Evolutionary conservation across 2,797 vertebrate genomes (phyloP), one percentile per base, ranked within the genome.

Genomic region (Gouania willdenowi): DNA sequence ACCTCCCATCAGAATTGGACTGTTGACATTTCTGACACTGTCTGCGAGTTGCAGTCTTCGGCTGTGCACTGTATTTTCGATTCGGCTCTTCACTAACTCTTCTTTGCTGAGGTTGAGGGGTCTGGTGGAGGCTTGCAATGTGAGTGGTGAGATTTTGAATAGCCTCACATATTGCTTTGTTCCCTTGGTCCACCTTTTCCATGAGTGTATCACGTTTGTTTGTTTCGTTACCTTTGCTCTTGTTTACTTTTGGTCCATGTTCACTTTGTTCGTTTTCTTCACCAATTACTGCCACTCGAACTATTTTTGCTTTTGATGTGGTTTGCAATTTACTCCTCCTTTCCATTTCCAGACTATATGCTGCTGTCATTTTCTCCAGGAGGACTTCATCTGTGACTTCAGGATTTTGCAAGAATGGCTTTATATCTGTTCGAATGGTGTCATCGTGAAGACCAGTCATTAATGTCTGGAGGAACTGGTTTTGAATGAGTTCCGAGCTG

Each of bases 51-150:
- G 10, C 2, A 1, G 8, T 2, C 21, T 5, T 14, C 8, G 18
- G 2, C 14, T 11, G 18, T 15, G 23, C 3, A 10, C 1, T 1
- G 12, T 8, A 6, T 7, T 4, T 23, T n/a, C 11, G 0, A 8
- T 1, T n/a, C 14, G 5, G 10, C 2, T 6, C 2, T 6, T 27
- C 2, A 2, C 3, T 8, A 3, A n/a, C 4, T 20, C 2, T 20
- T 3, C 0, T 6, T 8, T 6, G 2, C 11, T n/a, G 5, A 1
- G 7, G 8, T 3, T 0, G 4, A 5, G 8, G 1, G 0, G 19
- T 4, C 4, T 27, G 34, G 1, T 14, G n/a, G 1, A 23, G 12
- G 3, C 28, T 14, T 1, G 38, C 22, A 1, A 41, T 18, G 1
- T 49, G 39, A 0, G 19, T 29, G 6, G 28, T 25, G 7, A 29